Conservation (phyloP, 2,888 invertebrate genomes). For the Ommatoiulus sabulosus region DNA sequence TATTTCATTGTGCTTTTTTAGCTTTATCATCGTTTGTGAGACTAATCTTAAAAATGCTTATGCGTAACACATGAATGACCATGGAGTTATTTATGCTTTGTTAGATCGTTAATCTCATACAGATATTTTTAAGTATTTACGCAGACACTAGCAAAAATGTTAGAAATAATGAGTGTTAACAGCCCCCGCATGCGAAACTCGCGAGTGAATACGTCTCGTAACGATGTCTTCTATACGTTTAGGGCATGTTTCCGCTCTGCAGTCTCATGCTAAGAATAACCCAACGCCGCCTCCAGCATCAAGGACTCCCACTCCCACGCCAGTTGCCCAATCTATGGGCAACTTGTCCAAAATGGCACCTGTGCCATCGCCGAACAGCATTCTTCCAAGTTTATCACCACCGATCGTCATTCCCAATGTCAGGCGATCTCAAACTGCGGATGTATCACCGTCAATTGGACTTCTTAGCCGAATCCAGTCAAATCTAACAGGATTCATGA, state of each 20-base stretch:
- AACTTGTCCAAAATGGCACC: constrained; percentile 5
- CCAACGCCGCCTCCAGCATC: constrained; percentile 54
- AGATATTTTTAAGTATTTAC: neutral
- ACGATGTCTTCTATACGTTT: neutral
- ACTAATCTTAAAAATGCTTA: too few species aligned
- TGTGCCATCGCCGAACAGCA: neutral
- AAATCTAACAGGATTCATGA: constrained; percentile 51
- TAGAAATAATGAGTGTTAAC: neutral
- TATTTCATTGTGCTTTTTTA: too few species aligned
- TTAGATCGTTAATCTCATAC: too few species aligned
- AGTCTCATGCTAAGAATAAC: constrained; percentile 52
- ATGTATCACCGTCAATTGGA: constrained; percentile 49
- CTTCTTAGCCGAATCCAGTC: constrained; percentile 53
- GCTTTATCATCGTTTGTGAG: too few species aligned
- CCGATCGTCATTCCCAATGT: neutral
- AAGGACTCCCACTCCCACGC: constrained; percentile 45
- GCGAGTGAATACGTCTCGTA: too few species aligned
- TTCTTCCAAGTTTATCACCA: constrained; percentile 45
- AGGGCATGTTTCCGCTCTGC: neutral
- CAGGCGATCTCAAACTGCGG: neutral
- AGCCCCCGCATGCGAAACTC: neutral
- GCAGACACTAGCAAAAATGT: neutral
- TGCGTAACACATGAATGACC: too few species aligned
- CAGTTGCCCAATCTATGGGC: neutral
- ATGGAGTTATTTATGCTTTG: too few species aligned